Conservation (phyloP, 2,113 vertebrate species). For the Manacus vitellinus region DNA sequence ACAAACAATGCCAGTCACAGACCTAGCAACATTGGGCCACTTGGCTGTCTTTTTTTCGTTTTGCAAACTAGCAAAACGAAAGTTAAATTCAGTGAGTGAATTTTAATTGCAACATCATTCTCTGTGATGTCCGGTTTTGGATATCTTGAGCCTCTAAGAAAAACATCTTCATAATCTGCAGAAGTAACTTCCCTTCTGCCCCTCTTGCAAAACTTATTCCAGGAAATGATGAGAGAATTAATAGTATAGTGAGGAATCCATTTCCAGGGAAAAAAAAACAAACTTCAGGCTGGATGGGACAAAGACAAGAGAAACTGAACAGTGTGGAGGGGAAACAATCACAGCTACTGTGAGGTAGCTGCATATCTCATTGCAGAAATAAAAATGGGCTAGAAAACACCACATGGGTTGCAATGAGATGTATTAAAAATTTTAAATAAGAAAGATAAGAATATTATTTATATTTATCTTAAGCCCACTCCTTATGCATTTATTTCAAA, state of each 20-base stretch:
- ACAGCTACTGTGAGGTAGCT: not conserved
- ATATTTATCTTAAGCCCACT: not conserved
- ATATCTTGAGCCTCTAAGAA: not conserved
- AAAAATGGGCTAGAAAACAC: not conserved
- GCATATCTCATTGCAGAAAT: not conserved
- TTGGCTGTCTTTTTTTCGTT: slow-evolving; percentile 29
- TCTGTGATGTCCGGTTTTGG: not conserved
- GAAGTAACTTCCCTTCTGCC: not conserved
- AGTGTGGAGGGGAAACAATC: not conserved
- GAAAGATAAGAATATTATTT: not conserved
- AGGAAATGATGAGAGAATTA: not conserved
- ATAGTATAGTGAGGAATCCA: not conserved
- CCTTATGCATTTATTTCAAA: not conserved
- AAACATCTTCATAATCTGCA: not conserved
- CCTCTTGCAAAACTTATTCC: not conserved
- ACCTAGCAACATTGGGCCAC: not conserved
- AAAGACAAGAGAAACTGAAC: not conserved
- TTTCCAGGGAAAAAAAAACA: not conserved
- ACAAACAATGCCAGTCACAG: not conserved
- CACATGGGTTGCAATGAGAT: not conserved
- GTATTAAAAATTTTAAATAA: not conserved
- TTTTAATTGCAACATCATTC: slow-evolving; percentile 12
- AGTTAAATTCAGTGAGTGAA: not conserved
- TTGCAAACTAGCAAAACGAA: not conserved
- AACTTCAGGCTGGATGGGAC: not conserved